Percentiles rank a stretch among this genome's conserved stretches.
These are phyloP conservation scores for Pseudomyrmex cubaensis DNA, from an alignment of 1,140 invertebrate genomes.

Conservation along the genomic window DNA sequence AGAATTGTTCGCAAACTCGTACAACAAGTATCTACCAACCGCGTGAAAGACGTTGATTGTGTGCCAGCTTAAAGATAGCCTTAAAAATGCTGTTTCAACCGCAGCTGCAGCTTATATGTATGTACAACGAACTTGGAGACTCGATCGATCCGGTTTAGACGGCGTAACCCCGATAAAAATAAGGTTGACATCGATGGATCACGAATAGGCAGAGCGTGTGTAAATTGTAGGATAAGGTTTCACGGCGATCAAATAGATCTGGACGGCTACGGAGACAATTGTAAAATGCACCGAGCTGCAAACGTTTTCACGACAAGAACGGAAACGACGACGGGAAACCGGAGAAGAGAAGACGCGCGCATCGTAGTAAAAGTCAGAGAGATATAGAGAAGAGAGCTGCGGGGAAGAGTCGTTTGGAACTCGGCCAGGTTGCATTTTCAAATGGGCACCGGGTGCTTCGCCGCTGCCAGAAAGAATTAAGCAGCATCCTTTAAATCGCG, in stretches of 20 bases:
- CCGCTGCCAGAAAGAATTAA: conserved; percentile 73
- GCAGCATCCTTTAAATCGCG: conserved; percentile 63
- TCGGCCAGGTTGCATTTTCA: conserved; percentile 67
- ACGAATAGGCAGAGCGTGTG: background rate
- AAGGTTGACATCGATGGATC: conserved; percentile 43
- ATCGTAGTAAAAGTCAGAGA: conserved; percentile 17
- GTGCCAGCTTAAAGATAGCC: conserved; percentile 17
- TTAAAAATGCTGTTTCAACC: background rate
- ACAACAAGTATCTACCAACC: background rate
- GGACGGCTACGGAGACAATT: conserved; percentile 25
- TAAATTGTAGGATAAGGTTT: conserved; percentile 14
- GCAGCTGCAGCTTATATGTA: background rate
- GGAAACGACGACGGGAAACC: background rate
- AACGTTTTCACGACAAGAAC: background rate
- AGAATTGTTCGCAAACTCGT: conserved; percentile 28
- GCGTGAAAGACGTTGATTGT: conserved; percentile 26
- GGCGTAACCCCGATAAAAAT: conserved; percentile 54
- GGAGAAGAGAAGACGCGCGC: background rate
- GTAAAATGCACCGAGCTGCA: conserved; percentile 39
- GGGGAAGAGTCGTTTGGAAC: conserved; percentile 58
- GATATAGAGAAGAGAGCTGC: conserved; percentile 33
- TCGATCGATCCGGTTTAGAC: conserved; percentile 23
- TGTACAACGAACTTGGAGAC: background rate
- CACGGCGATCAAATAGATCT: conserved; percentile 41
- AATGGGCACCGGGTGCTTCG: conserved; percentile 50